A percentile compares a stretch with the other conserved stretches of the same genome.
phyloP scores from a whole-genome alignment of 2,797 vertebrate species.

The Syngnathus rostellatus region DNA sequence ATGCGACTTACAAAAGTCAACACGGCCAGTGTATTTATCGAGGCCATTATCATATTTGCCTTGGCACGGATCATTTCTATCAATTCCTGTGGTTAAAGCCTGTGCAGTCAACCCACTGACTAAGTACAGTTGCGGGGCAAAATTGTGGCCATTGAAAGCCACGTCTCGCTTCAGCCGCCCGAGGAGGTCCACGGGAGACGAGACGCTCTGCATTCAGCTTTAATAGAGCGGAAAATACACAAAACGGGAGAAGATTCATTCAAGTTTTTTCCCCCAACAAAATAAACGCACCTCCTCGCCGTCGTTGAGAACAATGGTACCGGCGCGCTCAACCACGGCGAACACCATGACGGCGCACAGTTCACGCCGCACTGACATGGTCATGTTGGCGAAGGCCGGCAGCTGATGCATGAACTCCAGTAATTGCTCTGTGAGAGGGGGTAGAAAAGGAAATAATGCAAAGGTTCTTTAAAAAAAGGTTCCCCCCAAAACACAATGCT shows the following conservation, averaged over 20 bases:
- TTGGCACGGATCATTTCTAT: neutral
- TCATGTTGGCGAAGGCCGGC: conserved; percentile 99
- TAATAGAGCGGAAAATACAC: conserved; percentile 65
- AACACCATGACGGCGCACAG: conserved; percentile 99
- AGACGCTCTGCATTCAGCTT: conserved; percentile 43
- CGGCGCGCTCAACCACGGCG: conserved; percentile 93
- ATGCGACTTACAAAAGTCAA: neutral
- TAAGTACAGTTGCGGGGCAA: conserved; percentile 34
- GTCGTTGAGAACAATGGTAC: conserved; percentile 93
- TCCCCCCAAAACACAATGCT: no score
- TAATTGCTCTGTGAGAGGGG: conserved; percentile 82
- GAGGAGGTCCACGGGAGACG: conserved; percentile 24
- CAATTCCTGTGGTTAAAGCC: neutral
- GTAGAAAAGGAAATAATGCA: conserved; percentile 12
- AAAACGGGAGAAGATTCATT: conserved; percentile 19
- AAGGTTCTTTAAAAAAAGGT: neutral
- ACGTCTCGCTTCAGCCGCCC: conserved; percentile 32
- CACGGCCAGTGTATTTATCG: neutral
- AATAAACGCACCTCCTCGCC: conserved; percentile 85
- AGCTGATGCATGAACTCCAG: conserved; percentile 99
- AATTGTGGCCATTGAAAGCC: conserved; percentile 35
- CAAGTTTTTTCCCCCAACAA: neutral
- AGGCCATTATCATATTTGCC: neutral
- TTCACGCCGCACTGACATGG: conserved; percentile 96
- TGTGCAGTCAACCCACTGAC: conserved; percentile 30